Evolutionary conservation across 2,113 vertebrate species (phyloP), one percentile per base, ranked within the genome.

Genomic region (Phylloscopus trochiloides): DNA sequence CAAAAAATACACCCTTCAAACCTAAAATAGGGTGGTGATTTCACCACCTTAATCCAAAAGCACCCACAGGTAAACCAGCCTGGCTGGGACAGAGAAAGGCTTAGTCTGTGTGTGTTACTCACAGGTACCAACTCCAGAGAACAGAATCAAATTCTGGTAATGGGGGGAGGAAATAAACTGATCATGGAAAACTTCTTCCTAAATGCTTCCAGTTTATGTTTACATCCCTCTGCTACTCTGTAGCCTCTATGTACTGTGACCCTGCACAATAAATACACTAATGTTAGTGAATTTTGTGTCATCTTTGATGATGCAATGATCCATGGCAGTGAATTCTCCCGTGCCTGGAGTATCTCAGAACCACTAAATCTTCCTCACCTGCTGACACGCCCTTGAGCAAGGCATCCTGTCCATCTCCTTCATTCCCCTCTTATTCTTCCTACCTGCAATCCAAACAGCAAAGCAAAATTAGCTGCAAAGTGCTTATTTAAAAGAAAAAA

Each of bases 281-380:
- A 25, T 0, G 9, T 29, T 28, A 36, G 40, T 45, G 31, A 73
- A 63, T 28, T 55, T 66, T 31, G 38, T 74, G 59, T 28, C 51
- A 47, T 25, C 38, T 40, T 17, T 45, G 34, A 43, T 43, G 75
- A 78, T 34, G 20, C 26, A 66, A 59, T 3, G 51, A 40, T 34
- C 42, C 2, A 2, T 38, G 25, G 57, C 65, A 91, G 51, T 34
- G 38, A 82, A 73, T 76, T 85, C n/a, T 17, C 42, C 62, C 0
- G 3, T 68, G 42, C 29, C 47, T 25, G 29, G 20, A 6, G 1
- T 25, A 43, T 25, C 51, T 62, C 19, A 88, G 51, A 74, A 45
- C 9, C 43, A 29, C 26, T 32, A 26, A 47, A 59, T 62, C 10
- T 21, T 85, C 32, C 96, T 97, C 79, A 97, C 97, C 96, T 95